Evolutionary conservation across 2,113 vertebrate genomes (phyloP).

Genomic region (Neoarius graeffei): DNA sequence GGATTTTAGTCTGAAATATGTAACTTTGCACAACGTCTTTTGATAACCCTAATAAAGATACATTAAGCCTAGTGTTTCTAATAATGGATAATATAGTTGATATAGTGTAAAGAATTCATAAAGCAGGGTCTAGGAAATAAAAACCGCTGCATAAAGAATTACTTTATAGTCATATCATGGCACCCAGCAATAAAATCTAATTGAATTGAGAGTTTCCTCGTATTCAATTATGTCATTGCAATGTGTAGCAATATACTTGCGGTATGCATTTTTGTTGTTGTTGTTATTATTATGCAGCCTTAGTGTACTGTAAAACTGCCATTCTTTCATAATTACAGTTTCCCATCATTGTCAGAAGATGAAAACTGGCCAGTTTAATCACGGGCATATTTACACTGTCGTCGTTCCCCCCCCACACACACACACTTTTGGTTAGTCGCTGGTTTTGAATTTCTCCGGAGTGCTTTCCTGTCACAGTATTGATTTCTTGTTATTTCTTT

Average conservation of each 20-base stretch:
- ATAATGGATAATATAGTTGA: background rate
- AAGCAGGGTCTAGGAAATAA: background rate
- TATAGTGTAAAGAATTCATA: background rate
- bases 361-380: slow-evolving; percentile 5
- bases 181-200: background rate
- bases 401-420: background rate
- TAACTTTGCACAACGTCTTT: background rate
- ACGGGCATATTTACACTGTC: background rate
- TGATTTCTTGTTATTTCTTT: slow-evolving; percentile 46
- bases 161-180: background rate
- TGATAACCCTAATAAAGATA: background rate
- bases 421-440: background rate
- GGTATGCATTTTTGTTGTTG: background rate
- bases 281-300: background rate
- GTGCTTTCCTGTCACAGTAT: slow-evolving; percentile 1
- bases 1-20: background rate
- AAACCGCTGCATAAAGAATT: background rate
- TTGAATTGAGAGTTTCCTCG: background rate
- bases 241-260: background rate
- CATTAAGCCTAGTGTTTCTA: background rate
- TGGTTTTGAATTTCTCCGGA: background rate
- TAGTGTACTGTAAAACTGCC: background rate
- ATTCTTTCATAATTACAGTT: background rate
- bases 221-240: background rate
- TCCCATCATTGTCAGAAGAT: background rate